phyloP scores from a whole-genome alignment of 2,797 vertebrate species.

The Schizopygopsis pylzovi region DNA sequence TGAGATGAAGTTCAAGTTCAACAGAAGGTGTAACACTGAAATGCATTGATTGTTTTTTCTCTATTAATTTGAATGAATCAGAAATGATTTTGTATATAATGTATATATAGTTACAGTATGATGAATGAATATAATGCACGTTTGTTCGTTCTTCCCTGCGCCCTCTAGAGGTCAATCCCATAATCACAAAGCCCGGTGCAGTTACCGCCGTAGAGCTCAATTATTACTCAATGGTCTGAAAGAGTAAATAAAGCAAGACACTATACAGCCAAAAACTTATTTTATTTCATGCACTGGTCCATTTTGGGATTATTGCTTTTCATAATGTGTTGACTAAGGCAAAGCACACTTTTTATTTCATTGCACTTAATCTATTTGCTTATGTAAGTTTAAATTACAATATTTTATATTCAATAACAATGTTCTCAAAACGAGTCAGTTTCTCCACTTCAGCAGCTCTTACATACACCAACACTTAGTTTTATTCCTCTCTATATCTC shows the following conservation, averaged over 20 bases:
- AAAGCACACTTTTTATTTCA: not conserved
- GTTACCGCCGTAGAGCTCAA: not conserved
- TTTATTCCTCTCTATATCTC: not conserved
- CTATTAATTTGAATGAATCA: not conserved
- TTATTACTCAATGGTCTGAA: not conserved
- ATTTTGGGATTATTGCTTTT: not conserved
- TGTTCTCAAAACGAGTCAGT: not conserved
- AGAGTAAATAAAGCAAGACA: not conserved
- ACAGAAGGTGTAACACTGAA: not conserved
- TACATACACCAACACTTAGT: not conserved
- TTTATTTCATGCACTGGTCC: not conserved
- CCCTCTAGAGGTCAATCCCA: constrained; percentile 14
- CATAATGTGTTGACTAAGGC: not conserved
- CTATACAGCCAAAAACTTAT: not conserved
- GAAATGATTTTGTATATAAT: not conserved
- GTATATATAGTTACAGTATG: not conserved
- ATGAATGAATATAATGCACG: not conserved
- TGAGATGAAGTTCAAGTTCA: not conserved
- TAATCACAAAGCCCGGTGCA: constrained; percentile 46
- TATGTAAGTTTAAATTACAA: not conserved
- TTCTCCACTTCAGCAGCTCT: not conserved
- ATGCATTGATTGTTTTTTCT: not conserved
- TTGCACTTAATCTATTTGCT: not conserved
- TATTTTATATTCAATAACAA: no score
- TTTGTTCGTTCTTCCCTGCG: not conserved